phyloP scores from a whole-genome alignment of 1,140 invertebrate species.

The Drosophila sp. region DNA sequence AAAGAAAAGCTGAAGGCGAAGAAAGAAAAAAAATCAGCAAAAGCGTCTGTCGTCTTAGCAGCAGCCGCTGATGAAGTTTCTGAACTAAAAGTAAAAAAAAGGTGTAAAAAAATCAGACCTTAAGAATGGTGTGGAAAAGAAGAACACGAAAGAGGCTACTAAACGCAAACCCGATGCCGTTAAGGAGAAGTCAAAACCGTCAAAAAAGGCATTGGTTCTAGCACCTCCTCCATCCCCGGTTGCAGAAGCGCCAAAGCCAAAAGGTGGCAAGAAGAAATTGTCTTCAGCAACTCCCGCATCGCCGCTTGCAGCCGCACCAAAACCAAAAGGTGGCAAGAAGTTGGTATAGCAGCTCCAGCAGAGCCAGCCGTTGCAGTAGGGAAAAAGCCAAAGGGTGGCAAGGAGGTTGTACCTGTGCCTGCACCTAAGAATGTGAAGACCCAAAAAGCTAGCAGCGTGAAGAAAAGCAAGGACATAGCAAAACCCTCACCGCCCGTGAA shows the following conservation, averaged over 20 bases:
- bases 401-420: neutral
- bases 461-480: neutral
- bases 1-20: slow-evolving; percentile 59
- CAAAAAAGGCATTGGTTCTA: slow-evolving; percentile 55
- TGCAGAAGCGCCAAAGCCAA: neutral
- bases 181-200: slow-evolving; percentile 28
- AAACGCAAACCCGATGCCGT: slow-evolving; percentile 15
- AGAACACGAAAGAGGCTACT: slow-evolving; percentile 22
- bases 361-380: neutral
- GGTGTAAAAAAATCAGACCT: neutral
- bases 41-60: neutral
- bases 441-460: neutral
- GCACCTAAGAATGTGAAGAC: neutral
- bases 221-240: slow-evolving; percentile 59
- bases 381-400: neutral
- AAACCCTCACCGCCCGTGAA: neutral
- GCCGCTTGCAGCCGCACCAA: neutral
- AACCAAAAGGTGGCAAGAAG: slow-evolving; percentile 5
- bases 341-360: neutral
- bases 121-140: slow-evolving; percentile 25
- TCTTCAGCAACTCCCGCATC: slow-evolving; percentile 50
- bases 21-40: slow-evolving; percentile 48
- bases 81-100: slow-evolving; percentile 18
- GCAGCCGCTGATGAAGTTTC: neutral
- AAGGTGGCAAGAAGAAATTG: slow-evolving; percentile 13